Evolutionary conservation across 2,888 invertebrate species (phyloP).

Genomic region (Eumerus sabulonum): DNA sequence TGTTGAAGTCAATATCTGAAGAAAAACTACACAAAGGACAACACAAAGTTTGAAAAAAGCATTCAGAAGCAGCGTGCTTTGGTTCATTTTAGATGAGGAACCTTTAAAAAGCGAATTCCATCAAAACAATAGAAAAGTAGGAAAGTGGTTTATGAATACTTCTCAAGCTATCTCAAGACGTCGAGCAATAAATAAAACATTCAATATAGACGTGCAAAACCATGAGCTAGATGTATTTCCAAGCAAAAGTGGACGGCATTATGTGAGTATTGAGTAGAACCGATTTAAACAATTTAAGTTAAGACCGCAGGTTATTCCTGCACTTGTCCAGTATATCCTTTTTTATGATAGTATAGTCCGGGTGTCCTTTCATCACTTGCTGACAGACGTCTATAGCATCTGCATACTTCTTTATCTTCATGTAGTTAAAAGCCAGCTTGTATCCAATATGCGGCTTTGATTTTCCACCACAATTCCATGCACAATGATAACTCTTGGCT

Average conservation of each 20-base stretch:
- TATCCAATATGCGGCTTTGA: slow-evolving; percentile 93
- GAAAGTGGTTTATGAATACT: no score
- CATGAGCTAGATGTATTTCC: slow-evolving; percentile 14
- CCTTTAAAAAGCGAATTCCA: no score
- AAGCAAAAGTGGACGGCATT: slow-evolving; percentile 37
- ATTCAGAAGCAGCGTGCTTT: no score
- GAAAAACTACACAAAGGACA: no score
- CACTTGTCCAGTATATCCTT: slow-evolving; percentile 97
- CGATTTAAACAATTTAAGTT: slow-evolving; percentile 62
- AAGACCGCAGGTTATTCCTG: slow-evolving; percentile 86
- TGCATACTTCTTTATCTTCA: slow-evolving; percentile 92
- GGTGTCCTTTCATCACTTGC: slow-evolving; percentile 88
- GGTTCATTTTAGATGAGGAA: no score
- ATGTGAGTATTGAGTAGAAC: slow-evolving; percentile 9
- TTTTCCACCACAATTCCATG: slow-evolving; percentile 91
- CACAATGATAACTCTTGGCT: slow-evolving; percentile 87
- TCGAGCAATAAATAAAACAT: no score
- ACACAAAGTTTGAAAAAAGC: no score
- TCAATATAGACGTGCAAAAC: slow-evolving; percentile 13
- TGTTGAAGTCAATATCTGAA: no score
- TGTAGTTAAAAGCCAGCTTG: slow-evolving; percentile 93
- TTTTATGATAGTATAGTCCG: slow-evolving; percentile 93
- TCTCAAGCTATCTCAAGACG: no score
- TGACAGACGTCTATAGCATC: slow-evolving; percentile 96
- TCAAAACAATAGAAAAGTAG: no score